Base-by-base conservation (phyloP, 2,888 invertebrate genomes). In the Pollenia angustigena region DNA sequence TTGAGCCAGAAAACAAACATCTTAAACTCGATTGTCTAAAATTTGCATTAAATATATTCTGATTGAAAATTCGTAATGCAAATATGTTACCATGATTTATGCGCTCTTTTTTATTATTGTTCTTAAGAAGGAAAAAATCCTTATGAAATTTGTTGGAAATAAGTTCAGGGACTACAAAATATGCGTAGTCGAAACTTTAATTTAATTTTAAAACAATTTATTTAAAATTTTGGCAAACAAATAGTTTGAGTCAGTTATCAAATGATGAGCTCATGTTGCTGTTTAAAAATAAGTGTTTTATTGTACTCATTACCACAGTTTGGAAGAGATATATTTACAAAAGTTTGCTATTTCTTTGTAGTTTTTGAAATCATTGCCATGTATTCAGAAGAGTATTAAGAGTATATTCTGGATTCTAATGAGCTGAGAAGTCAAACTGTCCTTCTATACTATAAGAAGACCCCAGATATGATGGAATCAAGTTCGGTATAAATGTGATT, bases 11-110 rank as follows among this genome's bases (percentile, higher is more conserved):
- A 64, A 48, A 23, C 23, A 64, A 75, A 66, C n/a, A 64, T n/a
- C 48, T 23, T 11, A 23, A 72, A 23, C 44, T 71, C 50, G 18
- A 58, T 42, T 78, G 71, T 58, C 74, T 48, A 62, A 60, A 85
- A 79, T 84, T 79, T 72, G 71, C 78, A 78, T 83, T 78, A 72
- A 40, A 52, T 18, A 54, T 12, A 64, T 68, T 69, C 50, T 72
- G 44, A 72, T 46, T 66, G 52, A 52, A 71, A 72, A 52, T 52
- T 42, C 50, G n/a, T 18, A 64, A 71, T 52, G 32, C 32, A 71
- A 71, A 80, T 62, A 50, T 16, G 12, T 16, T 40, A 12, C 32
- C 8, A 56, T 56, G 32, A 78, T 78, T 40, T 69, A 69, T 52
- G 9, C 12, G 23, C 10, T 32, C 32, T 32, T 32, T 32, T 32